Conservation (phyloP, 92 coral and sea anemone genomes). For the Zoanthus sociatus region DNA sequence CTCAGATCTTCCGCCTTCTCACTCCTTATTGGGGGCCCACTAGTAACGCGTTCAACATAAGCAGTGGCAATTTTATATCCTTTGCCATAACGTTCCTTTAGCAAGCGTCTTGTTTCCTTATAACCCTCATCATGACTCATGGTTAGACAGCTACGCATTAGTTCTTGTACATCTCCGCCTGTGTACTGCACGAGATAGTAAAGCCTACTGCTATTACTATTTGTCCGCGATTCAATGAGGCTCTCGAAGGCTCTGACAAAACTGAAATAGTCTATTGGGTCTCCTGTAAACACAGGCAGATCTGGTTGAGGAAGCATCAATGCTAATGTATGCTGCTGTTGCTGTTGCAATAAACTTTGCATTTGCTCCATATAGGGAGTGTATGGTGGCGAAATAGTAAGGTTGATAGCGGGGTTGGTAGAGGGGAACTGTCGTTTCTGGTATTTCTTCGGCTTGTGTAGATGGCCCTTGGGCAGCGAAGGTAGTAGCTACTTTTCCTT, state of each 20-base stretch:
- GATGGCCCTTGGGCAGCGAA: too few relatives aligned
- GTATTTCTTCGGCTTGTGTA: too few relatives aligned
- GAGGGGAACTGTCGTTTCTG: too few relatives aligned
- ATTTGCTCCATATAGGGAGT: too few relatives aligned
- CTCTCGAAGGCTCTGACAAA: constrained; percentile 40
- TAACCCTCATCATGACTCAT: constrained; percentile 64
- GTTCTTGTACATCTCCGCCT: constrained; percentile 28
- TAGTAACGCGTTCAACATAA: background rate
- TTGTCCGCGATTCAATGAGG: constrained; percentile 34
- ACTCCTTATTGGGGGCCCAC: background rate
- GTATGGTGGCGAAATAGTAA: too few relatives aligned
- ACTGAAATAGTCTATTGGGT: constrained; percentile 34
- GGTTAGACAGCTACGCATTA: constrained; percentile 62
- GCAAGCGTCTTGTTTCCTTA: constrained; percentile 58
- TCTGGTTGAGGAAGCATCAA: constrained; percentile 51
- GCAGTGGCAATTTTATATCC: constrained; percentile 39
- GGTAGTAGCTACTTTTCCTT: too few relatives aligned
- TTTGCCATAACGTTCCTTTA: constrained; percentile 43
- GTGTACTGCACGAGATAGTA: constrained; percentile 49
- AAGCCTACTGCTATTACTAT: constrained; percentile 21
- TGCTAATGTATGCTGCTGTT: constrained; percentile 32
- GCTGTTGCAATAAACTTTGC: background rate
- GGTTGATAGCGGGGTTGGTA: too few relatives aligned
- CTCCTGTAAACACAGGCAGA: constrained; percentile 35
- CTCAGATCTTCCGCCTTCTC: too few relatives aligned